A percentile compares a stretch with the other conserved stretches of the same genome.
Evolutionary conservation across 2,113 vertebrate genomes (phyloP).

Genomic region (Hippolais icterina): DNA sequence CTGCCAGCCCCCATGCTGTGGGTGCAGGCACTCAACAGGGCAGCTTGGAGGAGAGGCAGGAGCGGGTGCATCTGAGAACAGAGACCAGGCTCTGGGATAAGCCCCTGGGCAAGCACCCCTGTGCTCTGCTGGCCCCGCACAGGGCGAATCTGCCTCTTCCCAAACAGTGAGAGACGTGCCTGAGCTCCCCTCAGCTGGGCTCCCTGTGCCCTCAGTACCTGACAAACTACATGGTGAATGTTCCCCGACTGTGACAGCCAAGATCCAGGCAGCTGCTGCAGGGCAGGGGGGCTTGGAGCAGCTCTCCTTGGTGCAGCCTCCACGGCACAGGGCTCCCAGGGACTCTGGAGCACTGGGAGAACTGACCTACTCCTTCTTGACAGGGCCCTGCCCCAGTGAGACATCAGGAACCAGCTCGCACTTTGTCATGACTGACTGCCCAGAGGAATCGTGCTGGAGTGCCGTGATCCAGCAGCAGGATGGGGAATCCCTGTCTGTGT

Average conservation of each 20-base stretch:
- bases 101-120: background rate
- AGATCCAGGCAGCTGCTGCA: rapidly evolving
- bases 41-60: rapidly evolving
- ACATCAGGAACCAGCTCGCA: conserved; percentile 79
- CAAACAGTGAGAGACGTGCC: rapidly evolving
- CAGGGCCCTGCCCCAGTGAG: conserved; percentile 84
- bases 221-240: rapidly evolving
- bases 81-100: background rate
- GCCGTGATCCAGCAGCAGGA: conserved; percentile 75
- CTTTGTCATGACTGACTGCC: conserved; percentile 72
- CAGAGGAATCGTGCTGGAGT: conserved; percentile 76
- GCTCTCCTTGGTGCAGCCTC: background rate
- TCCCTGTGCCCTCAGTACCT: background rate
- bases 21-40: background rate
- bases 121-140: rapidly evolving
- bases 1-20: rapidly evolving
- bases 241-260: background rate
- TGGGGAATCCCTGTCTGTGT: conserved; percentile 64
- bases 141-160: rapidly evolving
- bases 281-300: background rate
- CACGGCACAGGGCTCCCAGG: rapidly evolving
- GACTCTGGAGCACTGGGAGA: background rate
- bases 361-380: background rate
- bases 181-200: background rate
- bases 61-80: rapidly evolving